Conservation (phyloP, 2,113 vertebrate genomes). For the Triplophysa tibetana region DNA sequence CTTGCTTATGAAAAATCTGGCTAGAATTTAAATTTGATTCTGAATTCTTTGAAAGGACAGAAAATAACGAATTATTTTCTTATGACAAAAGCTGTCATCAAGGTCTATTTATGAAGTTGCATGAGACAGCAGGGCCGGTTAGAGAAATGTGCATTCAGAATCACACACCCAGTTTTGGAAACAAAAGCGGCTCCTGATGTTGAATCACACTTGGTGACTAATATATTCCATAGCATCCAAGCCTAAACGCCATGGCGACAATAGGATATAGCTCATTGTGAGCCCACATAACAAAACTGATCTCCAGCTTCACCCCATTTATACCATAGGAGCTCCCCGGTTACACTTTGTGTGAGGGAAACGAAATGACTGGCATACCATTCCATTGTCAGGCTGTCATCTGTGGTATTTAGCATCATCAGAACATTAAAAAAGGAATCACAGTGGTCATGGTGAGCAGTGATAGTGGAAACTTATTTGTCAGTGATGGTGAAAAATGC, state of each 20-base stretch:
- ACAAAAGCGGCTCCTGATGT: neutral
- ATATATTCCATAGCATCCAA: conserved; percentile 18
- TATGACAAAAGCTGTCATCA: neutral
- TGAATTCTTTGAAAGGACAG: no score
- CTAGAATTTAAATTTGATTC: no score
- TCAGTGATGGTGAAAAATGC: conserved; percentile 25
- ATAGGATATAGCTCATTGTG: conserved; percentile 1
- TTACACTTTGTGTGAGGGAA: conserved; percentile 22
- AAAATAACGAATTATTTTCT: no score
- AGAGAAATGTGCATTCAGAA: conserved; percentile 17
- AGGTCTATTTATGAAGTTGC: conserved; percentile 41
- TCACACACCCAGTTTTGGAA: conserved; percentile 24
- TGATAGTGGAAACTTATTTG: conserved; percentile 19
- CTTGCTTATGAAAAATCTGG: no score
- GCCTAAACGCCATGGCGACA: conserved; percentile 8
- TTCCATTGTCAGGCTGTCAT: conserved; percentile 51
- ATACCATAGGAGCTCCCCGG: neutral
- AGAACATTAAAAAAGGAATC: conserved; percentile 22
- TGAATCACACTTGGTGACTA: conserved; percentile 11
- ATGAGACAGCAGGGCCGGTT: conserved; percentile 18
- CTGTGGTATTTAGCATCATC: conserved; percentile 42
- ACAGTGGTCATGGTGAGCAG: conserved; percentile 12
- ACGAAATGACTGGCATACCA: conserved; percentile 45
- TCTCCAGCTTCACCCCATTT: conserved; percentile 23
- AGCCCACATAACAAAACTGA: conserved; percentile 10